phyloP scores from a whole-genome alignment of 2,888 invertebrate species.

The Orchesella flavescens region DNA sequence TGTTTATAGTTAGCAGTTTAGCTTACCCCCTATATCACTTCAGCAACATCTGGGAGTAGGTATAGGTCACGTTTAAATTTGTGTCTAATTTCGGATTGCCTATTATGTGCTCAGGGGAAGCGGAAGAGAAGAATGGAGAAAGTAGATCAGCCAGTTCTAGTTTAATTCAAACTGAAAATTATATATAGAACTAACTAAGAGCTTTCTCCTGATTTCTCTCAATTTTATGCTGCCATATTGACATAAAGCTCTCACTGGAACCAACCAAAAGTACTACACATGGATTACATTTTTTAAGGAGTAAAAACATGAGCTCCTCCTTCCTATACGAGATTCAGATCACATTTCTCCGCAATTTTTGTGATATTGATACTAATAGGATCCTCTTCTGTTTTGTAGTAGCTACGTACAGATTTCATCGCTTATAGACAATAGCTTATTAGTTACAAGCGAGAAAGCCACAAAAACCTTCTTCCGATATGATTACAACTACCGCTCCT shows the following conservation, averaged over 20 bases:
- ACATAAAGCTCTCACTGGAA: not conserved
- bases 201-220: not conserved
- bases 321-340: slow-evolving; percentile 41
- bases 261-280: not conserved
- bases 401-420: slow-evolving; percentile 41
- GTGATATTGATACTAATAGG: slow-evolving; percentile 52
- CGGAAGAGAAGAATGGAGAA: slow-evolving; percentile 10
- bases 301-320: not conserved
- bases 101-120: slow-evolving; percentile 38
- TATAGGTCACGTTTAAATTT: slow-evolving; percentile 36
- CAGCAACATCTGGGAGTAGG: not conserved
- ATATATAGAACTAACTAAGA: not conserved
- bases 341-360: slow-evolving; percentile 33
- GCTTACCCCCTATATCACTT: not conserved
- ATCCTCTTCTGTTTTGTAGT: slow-evolving; percentile 32
- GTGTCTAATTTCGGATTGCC: slow-evolving; percentile 47
- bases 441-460: slow-evolving; percentile 43
- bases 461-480: slow-evolving; percentile 51
- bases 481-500: slow-evolving; percentile 23
- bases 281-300: not conserved
- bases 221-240: not conserved
- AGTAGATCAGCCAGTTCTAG: not conserved
- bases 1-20: not conserved
- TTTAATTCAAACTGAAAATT: slow-evolving; percentile 16
- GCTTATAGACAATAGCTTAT: slow-evolving; percentile 50